These are phyloP conservation scores for Coregonus clupeaformis DNA, from an alignment of 2,113 vertebrate genomes.

Conservation along the genomic window DNA sequence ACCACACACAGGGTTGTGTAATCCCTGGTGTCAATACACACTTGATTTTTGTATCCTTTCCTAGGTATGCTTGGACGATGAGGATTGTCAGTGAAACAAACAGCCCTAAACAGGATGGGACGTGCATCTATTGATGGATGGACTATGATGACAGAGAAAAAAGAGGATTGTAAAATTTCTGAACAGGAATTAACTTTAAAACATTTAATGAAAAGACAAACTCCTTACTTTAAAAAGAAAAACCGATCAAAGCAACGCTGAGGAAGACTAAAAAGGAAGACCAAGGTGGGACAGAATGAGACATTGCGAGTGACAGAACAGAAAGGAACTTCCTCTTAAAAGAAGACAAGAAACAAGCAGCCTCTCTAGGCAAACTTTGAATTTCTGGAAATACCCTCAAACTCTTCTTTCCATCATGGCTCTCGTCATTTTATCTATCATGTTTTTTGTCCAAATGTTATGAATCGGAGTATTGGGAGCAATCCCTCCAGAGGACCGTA, in stretches of 20 bases:
- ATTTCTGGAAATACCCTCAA: conserved; percentile 51
- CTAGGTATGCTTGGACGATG: conserved; percentile 47
- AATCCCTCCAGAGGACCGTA: conserved; percentile 32
- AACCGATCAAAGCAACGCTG: conserved; percentile 42
- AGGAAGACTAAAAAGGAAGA: conserved; percentile 31
- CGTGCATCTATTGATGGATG: neutral
- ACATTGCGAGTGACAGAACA: conserved; percentile 41
- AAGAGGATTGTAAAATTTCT: conserved; percentile 71
- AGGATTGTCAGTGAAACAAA: conserved; percentile 30
- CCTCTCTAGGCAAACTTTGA: conserved; percentile 59
- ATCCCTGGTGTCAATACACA: neutral
- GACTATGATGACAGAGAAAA: conserved; percentile 37
- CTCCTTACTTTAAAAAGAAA: conserved; percentile 51
- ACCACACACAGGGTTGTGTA: neutral
- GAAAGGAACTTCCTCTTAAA: conserved; percentile 46
- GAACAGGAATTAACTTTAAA: conserved; percentile 55
- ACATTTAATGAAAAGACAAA: conserved; percentile 54
- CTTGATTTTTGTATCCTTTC: conserved; percentile 3
- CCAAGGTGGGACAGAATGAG: conserved; percentile 38
- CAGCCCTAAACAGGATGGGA: conserved; percentile 37
- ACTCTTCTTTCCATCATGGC: conserved; percentile 54
- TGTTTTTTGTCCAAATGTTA: too few species aligned
- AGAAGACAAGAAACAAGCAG: conserved; percentile 60
- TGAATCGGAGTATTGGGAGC: conserved; percentile 25
- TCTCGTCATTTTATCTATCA: conserved; percentile 39